Base-by-base conservation (phyloP, 2,888 invertebrate genomes). In the Drosophila heteroneura region DNA sequence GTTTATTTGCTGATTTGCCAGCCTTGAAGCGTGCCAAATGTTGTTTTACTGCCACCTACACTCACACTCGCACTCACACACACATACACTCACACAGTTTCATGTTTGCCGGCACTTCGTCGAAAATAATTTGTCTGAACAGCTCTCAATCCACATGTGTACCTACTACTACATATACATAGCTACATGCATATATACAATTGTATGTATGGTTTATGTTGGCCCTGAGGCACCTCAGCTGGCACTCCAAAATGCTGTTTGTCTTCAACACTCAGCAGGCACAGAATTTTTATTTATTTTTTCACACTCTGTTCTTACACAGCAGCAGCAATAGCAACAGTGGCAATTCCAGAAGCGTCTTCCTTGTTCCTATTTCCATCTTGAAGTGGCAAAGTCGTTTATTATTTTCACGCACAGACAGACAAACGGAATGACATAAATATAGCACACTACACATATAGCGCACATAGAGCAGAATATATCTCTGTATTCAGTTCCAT, bases 351-450 rank as follows among this genome's bases (percentile, higher is more conserved):
- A 53, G 54, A 30, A 39, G 32, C 37, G 44, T 14, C 33, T 33
- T 47, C 41, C 37, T 30, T 53, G n/a, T 33, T 47, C 28, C 56
- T 56, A 65, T 16, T 69, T 57, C 33, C 75, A 60, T 71, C 59
- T 71, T 62, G 62, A 76, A 81, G 88, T 87, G 87, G 74, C 81
- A 87, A 87, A 89, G 87, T 82, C 88, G 85, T 87, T 89, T 87
- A 78, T 87, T 87, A 87, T 85, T 89, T 87, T 82, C 83, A 82
- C 83, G 76, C 73, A 80, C 67, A 64, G 57, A 32, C 62, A 68
- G 49, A 51, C 72, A 72, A 76, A 57, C 72, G 67, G 61, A 75
- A 66, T 47, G 41, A 75, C 71, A 69, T 33, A 44, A 66, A 61
- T 41, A 59, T 41, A 65, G 22, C 26, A 32, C 52, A 53, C 44